Conservation (phyloP, 64 coral and sea anemone species). For the Cladopsammia gracilis region DNA sequence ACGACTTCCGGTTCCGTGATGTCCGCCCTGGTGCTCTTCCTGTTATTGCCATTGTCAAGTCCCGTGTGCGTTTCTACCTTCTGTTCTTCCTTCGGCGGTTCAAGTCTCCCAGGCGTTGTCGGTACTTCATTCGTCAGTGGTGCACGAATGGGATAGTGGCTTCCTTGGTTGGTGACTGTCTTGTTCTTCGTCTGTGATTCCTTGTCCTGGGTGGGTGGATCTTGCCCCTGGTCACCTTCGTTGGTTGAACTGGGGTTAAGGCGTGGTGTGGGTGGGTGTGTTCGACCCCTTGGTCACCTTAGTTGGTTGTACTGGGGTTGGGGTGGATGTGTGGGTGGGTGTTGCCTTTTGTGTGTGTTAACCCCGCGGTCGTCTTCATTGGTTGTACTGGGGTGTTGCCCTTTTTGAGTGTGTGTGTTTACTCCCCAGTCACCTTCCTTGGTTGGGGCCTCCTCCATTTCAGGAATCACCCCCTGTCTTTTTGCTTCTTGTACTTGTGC, state of each 20-base stretch:
- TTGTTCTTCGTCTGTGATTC: no score
- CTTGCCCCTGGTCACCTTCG: no score
- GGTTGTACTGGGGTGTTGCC: not conserved
- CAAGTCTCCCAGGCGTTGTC: not conserved
- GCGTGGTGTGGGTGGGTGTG: no score
- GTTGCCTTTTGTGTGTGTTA: not conserved
- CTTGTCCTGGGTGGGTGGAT: no score
- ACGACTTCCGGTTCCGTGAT: not conserved
- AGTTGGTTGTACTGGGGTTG: not conserved
- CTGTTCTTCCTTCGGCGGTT: not conserved
- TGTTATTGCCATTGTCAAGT: not conserved
- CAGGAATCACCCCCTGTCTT: no score
- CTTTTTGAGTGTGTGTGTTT: no score
- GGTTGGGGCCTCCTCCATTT: no score
- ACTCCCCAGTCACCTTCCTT: no score
- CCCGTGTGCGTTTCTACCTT: not conserved
- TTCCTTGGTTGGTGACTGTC: not conserved
- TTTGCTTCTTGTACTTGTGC: no score
- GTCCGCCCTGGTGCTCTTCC: not conserved
- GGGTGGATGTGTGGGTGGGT: no score
- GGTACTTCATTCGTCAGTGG: not conserved
- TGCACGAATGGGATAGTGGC: not conserved
- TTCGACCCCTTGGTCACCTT: no score
- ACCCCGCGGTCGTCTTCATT: not conserved
- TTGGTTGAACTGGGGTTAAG: no score